Evolutionary conservation across 2,797 vertebrate genomes (phyloP).

Genomic region (Amblyraja radiata): DNA sequence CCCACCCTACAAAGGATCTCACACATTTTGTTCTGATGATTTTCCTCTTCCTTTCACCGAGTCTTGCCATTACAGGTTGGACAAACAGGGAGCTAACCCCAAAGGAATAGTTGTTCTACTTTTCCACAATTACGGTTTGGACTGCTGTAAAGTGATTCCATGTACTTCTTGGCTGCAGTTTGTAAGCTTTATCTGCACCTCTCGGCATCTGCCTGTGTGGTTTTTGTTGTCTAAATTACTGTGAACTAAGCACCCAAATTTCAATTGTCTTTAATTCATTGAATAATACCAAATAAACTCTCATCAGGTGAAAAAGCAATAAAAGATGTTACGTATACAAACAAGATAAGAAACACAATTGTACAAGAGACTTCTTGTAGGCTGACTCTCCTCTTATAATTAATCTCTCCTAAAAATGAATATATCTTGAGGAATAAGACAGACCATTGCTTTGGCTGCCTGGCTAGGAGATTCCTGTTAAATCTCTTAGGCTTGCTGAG

Average conservation of each 20-base stretch:
- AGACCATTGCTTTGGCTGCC: background rate
- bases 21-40: background rate
- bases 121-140: background rate
- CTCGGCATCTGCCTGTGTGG: background rate
- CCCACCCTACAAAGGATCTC: background rate
- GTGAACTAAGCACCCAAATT: background rate
- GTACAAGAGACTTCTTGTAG: too few relatives aligned
- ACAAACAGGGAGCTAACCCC: background rate
- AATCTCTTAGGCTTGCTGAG: background rate
- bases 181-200: background rate
- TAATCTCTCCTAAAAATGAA: background rate
- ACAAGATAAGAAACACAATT: background rate
- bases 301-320: background rate
- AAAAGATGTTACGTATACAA: background rate
- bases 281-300: background rate
- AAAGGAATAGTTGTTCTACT: background rate
- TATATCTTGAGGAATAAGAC: background rate
- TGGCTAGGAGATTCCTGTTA: background rate
- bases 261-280: background rate
- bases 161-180: background rate
- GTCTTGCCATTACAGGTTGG: background rate
- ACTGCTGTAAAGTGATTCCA: background rate
- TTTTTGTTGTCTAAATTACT: background rate
- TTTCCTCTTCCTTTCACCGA: background rate
- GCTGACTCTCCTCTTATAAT: background rate